These are phyloP conservation scores for Microplitis deprimator DNA, from an alignment of 2,888 invertebrate species.

Conservation along the genomic window DNA sequence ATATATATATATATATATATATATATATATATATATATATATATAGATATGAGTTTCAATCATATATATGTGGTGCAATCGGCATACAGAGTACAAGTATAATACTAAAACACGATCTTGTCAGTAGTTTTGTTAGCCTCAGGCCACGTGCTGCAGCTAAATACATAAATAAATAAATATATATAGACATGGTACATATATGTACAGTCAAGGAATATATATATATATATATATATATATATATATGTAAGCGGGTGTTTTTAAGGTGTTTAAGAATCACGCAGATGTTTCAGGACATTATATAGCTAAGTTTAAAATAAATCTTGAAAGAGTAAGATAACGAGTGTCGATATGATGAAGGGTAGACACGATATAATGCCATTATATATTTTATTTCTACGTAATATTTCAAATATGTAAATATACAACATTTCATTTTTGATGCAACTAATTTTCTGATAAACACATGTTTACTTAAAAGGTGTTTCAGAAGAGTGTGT, in stretches of 20 bases:
- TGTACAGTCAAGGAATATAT: slow-evolving; percentile 40
- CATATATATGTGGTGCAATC: too few species aligned
- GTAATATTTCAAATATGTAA: not conserved
- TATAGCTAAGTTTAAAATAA: not conserved
- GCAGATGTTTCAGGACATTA: not conserved
- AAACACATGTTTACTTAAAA: too few species aligned
- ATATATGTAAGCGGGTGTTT: slow-evolving; percentile 12
- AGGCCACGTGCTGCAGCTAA: slow-evolving; percentile 40
- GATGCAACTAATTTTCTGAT: too few species aligned
- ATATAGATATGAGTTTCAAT: too few species aligned
- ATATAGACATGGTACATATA: slow-evolving; percentile 36
- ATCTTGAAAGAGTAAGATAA: not conserved
- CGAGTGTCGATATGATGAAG: not conserved
- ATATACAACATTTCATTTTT: not conserved
- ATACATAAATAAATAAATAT: slow-evolving; percentile 47
- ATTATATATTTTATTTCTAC: not conserved
- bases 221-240: slow-evolving; percentile 39
- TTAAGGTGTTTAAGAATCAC: slow-evolving; percentile 15
- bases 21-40: too few species aligned
- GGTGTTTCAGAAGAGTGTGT: too few species aligned
- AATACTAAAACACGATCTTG: not conserved
- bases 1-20: slow-evolving; percentile 22
- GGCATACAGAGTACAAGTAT: not conserved
- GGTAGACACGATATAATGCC: not conserved
- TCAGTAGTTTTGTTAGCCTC: slow-evolving; percentile 34